phyloP scores from a whole-genome alignment of 2,113 vertebrate species.

The Pangasianodon hypophthalmus region DNA sequence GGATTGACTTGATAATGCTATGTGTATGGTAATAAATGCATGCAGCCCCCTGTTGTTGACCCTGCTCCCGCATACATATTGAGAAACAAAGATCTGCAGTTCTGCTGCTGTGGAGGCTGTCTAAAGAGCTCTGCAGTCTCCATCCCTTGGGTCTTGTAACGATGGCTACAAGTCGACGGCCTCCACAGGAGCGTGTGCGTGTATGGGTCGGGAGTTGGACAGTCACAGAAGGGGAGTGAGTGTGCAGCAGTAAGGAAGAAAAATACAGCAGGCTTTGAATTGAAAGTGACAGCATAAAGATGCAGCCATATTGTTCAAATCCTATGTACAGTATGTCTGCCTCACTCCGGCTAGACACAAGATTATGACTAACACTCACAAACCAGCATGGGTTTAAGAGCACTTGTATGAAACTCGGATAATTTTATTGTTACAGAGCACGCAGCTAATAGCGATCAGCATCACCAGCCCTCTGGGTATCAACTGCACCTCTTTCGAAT shows the following conservation, averaged over 20 bases:
- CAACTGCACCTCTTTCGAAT: background rate
- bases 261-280: slow-evolving; percentile 13
- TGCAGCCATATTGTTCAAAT: slow-evolving; percentile 3
- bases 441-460: background rate
- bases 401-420: background rate
- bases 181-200: slow-evolving; percentile 18
- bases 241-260: background rate
- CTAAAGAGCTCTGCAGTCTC: slow-evolving; percentile 30
- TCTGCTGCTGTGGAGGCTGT: slow-evolving; percentile 28
- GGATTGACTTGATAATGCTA: background rate
- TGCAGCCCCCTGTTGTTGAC: slow-evolving; percentile 16
- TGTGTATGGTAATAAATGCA: background rate
- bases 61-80: slow-evolving; percentile 6
- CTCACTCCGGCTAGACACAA: slow-evolving; percentile 23
- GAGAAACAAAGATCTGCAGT: slow-evolving; percentile 7
- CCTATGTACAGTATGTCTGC: background rate
- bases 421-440: background rate
- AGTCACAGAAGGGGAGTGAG: slow-evolving; percentile 18
- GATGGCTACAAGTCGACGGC: slow-evolving; percentile 47
- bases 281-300: slow-evolving; percentile 20
- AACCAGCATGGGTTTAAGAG: background rate
- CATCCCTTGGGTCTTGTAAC: slow-evolving; percentile 32
- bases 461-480: background rate
- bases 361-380: slow-evolving; percentile 11
- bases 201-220: slow-evolving; percentile 12